Evolutionary conservation across 2,888 invertebrate genomes (phyloP).

Genomic region (Coremacera marginata): DNA sequence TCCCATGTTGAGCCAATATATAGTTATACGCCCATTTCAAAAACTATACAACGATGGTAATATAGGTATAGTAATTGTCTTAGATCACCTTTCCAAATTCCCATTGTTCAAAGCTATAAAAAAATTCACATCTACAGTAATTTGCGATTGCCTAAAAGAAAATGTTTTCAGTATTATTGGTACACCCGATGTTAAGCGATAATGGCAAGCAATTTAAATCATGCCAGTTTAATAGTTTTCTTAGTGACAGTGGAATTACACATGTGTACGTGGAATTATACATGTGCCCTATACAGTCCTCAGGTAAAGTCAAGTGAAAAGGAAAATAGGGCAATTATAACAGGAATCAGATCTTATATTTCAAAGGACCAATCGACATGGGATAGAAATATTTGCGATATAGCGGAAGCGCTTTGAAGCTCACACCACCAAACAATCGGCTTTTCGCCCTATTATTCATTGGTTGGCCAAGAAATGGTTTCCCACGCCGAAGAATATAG

Average conservation of each 20-base stretch:
- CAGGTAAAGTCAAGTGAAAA: slow-evolving; percentile 42
- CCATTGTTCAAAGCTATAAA: slow-evolving; percentile 40
- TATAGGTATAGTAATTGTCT: slow-evolving; percentile 39
- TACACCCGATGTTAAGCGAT: slow-evolving; percentile 29
- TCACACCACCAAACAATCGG: slow-evolving; percentile 29
- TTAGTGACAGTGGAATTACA: slow-evolving; percentile 38
- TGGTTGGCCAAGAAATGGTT: slow-evolving; percentile 17
- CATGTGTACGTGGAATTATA: slow-evolving; percentile 32
- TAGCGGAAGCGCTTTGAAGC: slow-evolving; percentile 35
- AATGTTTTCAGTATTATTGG: slow-evolving; percentile 40
- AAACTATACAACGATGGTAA: slow-evolving; percentile 37
- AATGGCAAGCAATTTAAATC: too few species aligned
- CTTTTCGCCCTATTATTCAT: slow-evolving; percentile 36
- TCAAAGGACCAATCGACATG: slow-evolving; percentile 32
- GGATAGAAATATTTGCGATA: slow-evolving; percentile 34
- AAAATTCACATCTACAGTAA: slow-evolving; percentile 37
- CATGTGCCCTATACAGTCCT: slow-evolving; percentile 41
- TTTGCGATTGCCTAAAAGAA: slow-evolving; percentile 34
- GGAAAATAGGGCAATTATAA: slow-evolving; percentile 39
- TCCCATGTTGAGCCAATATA: slow-evolving; percentile 14
- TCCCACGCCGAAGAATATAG: not conserved
- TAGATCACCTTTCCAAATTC: slow-evolving; percentile 36
- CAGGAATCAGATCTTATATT: slow-evolving; percentile 35
- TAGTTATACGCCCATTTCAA: slow-evolving; percentile 25
- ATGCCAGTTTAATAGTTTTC: too few species aligned